Evolutionary conservation across 2,113 vertebrate genomes (phyloP).

Genomic region (Apus apus): DNA sequence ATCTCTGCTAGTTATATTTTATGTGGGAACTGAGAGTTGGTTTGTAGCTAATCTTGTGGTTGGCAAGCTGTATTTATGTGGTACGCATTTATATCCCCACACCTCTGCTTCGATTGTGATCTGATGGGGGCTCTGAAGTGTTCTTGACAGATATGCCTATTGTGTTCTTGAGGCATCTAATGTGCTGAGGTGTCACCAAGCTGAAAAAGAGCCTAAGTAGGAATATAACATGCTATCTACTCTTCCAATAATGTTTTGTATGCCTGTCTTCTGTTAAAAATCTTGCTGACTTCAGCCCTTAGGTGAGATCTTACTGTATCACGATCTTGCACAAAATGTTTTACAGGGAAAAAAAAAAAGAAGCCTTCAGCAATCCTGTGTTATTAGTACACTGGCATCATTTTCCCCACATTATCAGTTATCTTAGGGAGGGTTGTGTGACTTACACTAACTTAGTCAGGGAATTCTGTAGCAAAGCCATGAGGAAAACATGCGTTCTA

Average conservation of each 20-base stretch:
- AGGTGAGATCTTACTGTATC: background rate
- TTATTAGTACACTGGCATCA: background rate
- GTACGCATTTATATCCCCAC: background rate
- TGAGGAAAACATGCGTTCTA: background rate
- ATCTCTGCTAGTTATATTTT: background rate
- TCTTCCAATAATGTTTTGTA: background rate
- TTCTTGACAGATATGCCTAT: too few species aligned
- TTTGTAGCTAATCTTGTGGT: background rate
- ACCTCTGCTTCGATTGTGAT: background rate
- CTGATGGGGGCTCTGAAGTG: background rate
- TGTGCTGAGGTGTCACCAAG: background rate
- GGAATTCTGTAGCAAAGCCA: background rate
- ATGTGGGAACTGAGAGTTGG: background rate
- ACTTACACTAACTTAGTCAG: background rate
- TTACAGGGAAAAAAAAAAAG: background rate
- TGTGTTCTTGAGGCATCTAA: too few species aligned
- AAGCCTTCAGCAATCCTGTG: background rate
- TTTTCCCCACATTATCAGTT: background rate
- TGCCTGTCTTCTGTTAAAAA: background rate
- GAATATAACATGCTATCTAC: background rate
- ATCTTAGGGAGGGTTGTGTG: background rate
- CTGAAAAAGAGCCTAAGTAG: background rate
- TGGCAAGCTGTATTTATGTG: background rate
- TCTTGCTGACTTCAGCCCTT: constrained; percentile 19
- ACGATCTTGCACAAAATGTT: background rate